Evolutionary conservation across 2,888 invertebrate genomes (phyloP).

Genomic region (Tiphia femorata): DNA sequence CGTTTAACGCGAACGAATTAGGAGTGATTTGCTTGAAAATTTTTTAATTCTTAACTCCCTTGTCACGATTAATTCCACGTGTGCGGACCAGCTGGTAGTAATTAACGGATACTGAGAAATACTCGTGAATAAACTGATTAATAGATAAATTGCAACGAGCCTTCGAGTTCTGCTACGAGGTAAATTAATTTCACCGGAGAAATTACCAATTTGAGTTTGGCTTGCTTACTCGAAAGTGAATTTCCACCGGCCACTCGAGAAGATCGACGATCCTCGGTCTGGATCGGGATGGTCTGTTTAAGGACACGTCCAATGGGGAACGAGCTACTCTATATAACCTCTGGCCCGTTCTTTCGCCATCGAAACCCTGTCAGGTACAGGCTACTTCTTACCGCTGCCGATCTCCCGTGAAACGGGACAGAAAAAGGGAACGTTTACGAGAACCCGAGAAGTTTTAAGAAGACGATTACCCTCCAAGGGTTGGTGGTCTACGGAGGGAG

Average conservation of each 20-base stretch:
- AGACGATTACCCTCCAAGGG: background rate
- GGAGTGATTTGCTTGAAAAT: no score
- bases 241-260: constrained; percentile 2
- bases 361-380: constrained; percentile 20
- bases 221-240: background rate
- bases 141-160: no score
- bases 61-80: no score
- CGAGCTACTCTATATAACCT: constrained; percentile 15
- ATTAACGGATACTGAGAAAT: no score
- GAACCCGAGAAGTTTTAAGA: background rate
- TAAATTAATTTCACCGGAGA: no score
- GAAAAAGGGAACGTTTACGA: background rate
- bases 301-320: constrained; percentile 23
- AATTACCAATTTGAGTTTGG: background rate
- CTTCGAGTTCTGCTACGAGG: no score
- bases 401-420: background rate
- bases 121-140: no score
- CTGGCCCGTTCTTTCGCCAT: constrained; percentile 15
- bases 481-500: no score
- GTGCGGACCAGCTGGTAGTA: no score
- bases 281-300: constrained; percentile 22
- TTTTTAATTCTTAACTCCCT: no score
- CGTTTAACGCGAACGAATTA: no score
- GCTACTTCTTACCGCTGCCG: background rate
- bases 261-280: constrained; percentile 17